Conservation (phyloP, 2,888 invertebrate species). For the Limnephilus lunatus region DNA sequence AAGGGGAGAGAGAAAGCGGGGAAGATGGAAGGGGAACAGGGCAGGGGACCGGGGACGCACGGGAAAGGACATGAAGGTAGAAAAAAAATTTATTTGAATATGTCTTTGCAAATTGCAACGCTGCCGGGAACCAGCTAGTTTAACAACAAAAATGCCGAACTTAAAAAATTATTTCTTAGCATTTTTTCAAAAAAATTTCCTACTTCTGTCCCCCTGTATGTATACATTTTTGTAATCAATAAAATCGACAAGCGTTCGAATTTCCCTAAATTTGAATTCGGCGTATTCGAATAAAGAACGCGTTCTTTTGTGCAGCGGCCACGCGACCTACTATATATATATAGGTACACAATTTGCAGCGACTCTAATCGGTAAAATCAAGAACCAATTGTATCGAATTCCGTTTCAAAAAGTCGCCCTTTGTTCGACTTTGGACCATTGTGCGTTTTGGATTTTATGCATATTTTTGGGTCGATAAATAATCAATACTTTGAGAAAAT, state of each 20-base stretch:
- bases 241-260: slow-evolving; percentile 53
- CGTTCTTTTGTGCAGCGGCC: slow-evolving; percentile 39
- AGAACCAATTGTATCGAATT: slow-evolving; percentile 56
- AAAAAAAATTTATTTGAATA: too few relatives aligned
- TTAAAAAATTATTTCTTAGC: too few relatives aligned
- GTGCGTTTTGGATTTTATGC: slow-evolving; percentile 8
- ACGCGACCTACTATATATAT: slow-evolving; percentile 15
- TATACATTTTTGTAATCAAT: slow-evolving; percentile 30
- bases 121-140: too few relatives aligned
- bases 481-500: not conserved
- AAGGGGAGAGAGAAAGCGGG: too few relatives aligned
- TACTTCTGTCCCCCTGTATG: slow-evolving; percentile 34
- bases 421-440: slow-evolving; percentile 27
- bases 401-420: slow-evolving; percentile 4
- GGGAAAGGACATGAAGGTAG: too few relatives aligned
- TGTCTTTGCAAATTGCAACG: too few relatives aligned
- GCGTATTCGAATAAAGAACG: slow-evolving; percentile 58
- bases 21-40: too few relatives aligned
- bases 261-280: slow-evolving; percentile 66
- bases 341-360: not conserved
- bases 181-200: not conserved
- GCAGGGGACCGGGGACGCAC: too few relatives aligned
- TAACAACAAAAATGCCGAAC: too few relatives aligned
- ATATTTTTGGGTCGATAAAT: slow-evolving; percentile 11
- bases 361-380: slow-evolving; percentile 63